Conservation (phyloP, 2,888 invertebrate species). For the Sipha maydis region DNA sequence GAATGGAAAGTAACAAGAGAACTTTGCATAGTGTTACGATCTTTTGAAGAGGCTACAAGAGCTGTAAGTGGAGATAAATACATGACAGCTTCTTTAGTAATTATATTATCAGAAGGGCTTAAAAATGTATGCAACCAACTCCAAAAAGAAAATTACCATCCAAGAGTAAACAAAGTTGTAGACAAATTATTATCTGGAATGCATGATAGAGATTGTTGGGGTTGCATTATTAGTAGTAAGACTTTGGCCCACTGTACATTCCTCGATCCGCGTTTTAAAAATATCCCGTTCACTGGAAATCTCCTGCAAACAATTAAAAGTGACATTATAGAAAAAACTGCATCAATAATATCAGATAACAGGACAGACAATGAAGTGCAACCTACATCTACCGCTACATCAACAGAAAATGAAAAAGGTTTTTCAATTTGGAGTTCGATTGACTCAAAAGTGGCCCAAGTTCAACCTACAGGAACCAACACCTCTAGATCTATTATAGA, state of each 20-base stretch:
- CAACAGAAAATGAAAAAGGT: not conserved
- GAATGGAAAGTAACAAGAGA: not conserved
- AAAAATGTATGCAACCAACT: not conserved
- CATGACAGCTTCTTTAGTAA: constrained; percentile 15
- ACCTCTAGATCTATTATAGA: not conserved
- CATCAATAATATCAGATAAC: not conserved
- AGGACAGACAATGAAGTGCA: not conserved
- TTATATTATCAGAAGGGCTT: not conserved
- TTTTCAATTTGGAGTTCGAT: constrained; percentile 11
- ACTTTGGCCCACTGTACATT: not conserved
- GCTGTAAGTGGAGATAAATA: not conserved
- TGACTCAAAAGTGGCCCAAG: not conserved
- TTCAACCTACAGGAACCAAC: not conserved
- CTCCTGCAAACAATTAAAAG: not conserved
- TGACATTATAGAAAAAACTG: not conserved
- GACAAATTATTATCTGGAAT: not conserved
- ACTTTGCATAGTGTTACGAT: not conserved
- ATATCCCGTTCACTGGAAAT: not conserved
- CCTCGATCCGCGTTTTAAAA: constrained; percentile 10
- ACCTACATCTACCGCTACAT: not conserved
- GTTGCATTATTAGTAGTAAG: not conserved
- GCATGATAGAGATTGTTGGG: not conserved
- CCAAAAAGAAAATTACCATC: constrained; percentile 10
- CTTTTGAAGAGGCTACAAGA: not conserved
- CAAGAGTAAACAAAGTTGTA: not conserved